Base-by-base conservation (phyloP, 2,888 invertebrate genomes). In the Pyrgus malvae region DNA sequence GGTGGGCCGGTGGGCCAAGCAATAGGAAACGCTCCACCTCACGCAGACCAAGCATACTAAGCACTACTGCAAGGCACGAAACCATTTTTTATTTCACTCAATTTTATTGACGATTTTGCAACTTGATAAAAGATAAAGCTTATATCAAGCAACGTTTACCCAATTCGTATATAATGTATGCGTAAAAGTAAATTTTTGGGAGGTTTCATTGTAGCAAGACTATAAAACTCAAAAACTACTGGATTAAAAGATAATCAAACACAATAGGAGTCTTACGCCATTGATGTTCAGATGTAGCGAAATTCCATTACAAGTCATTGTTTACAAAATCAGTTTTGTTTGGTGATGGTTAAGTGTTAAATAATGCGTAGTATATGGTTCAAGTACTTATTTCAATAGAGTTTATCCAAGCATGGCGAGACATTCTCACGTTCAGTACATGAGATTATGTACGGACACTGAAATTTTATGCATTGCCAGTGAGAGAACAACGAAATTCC, bases 261-360 rank as follows among this genome's bases (percentile, higher is more conserved):
- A 85, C 82, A 84, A 84, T 79, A 72, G 72, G 62, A 62, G 60
- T 70, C 70, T 85, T 83, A 71, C 83, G 69, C 74, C 78, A 83
- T 72, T 70, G 76, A 77, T 77, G 73, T 76, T 76, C 72, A 78
- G 70, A 78, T 78, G 74, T 77, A 78, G 73, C 72, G 68, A 77
- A 74, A 78, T 78, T 73, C 76, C 72, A 77, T 78, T 81, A 84
- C 80, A 74, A 65, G 73, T 82, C 70, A 88, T 87, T 87, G 87
- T 88, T 81, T 77, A 69, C 74, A 66, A 66, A 76, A 79, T 78
- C 73, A 68, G 74, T 80, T 80, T 75, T 76, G 78, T 76, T 80
- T 76, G 67, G 62, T 65, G 64, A 64, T 67, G 64, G 68, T 72
- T 74, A 70, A 73, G 68, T 70, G 73, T 72, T 78, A 68, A 74